Percentiles rank a stretch among this genome's conserved stretches.
These are phyloP conservation scores for Odontamblyopus lacepedii DNA, from an alignment of 2,797 vertebrate genomes.

Conservation along the genomic window DNA sequence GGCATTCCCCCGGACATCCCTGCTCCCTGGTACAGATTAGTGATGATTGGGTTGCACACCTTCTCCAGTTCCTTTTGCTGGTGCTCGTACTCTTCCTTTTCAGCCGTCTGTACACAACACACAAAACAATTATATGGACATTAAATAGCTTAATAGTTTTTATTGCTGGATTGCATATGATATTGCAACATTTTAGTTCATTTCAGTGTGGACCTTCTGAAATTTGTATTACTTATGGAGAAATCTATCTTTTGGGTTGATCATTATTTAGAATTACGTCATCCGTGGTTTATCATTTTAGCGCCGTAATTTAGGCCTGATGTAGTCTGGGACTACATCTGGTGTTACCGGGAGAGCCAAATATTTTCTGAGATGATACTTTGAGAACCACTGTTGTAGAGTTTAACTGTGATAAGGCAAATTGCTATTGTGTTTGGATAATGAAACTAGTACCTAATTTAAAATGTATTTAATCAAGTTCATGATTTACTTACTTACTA, in stretches of 20 bases:
- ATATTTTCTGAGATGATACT: no score
- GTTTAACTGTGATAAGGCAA: neutral
- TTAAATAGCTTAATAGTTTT: neutral
- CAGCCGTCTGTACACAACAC: conserved; percentile 68
- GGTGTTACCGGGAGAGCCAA: no score
- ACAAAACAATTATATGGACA: conserved; percentile 9
- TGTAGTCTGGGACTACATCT: no score
- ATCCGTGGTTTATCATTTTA: no score
- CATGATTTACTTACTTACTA: no score
- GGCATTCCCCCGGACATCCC: conserved; percentile 68
- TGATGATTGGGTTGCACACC: conserved; percentile 81
- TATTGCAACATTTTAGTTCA: no score
- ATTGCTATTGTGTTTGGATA: neutral
- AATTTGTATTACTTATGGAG: no score
- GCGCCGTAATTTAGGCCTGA: no score
- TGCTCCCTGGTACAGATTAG: conserved; percentile 78
- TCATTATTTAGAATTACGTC: no score
- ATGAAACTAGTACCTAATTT: neutral
- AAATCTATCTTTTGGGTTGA: no score
- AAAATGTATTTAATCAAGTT: no score
- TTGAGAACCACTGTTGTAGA: neutral
- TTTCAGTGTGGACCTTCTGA: no score
- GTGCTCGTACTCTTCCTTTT: conserved; percentile 84
- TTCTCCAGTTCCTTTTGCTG: conserved; percentile 85
- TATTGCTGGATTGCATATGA: neutral